Base-by-base conservation (phyloP, 2,888 invertebrate genomes). In the Thera obeliscata region DNA sequence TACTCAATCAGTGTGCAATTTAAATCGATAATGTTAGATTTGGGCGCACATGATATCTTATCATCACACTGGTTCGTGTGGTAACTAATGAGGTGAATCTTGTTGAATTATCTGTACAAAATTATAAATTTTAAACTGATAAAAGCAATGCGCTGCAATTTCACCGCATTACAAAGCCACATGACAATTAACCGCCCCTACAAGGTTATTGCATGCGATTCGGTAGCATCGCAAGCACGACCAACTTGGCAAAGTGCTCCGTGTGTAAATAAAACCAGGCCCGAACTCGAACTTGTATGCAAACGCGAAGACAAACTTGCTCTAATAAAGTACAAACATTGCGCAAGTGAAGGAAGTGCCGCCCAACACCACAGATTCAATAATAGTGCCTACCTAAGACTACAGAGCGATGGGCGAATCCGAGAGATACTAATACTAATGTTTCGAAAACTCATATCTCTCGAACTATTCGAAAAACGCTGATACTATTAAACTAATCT, bases 321-420 rank as follows among this genome's bases (percentile, higher is more conserved):
- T 82, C 87, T 89, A 90, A 91, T 90, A 91, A 88, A 88, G 86
- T 83, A 81, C 89, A 91, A 90, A 92, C 88, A 91, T 83, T 87
- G 88, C 79, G 88, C n/a, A n/a, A n/a, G n/a, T n/a, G n/a, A n/a
- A n/a, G 86, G 74, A 74, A 66, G 67, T 80, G 80, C 80, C 82
- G 78, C 80, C 79, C 80, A 78, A 75, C 76, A n/a, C 46, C 56
- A 41, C 56, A n/a, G 57, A 35, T 49, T 12, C 11, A 50, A 41
- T 56, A 62, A 38, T 22, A 62, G 58, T 36, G 22, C 22, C 22
- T 52, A 33, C 52, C 2, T 33, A 46, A 33, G 2, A 22, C 2
- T 6, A 0, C 12, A 52, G n/a, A n/a, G n/a, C n/a, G n/a, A n/a
- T n/a, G n/a, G n/a, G n/a, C n/a, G n/a, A n/a, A n/a, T n/a, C n/a